Percentiles rank a stretch among this genome's conserved stretches.
phyloP scores from a whole-genome alignment of 2,888 invertebrate species.

The Tenthredo scrophulariae region DNA sequence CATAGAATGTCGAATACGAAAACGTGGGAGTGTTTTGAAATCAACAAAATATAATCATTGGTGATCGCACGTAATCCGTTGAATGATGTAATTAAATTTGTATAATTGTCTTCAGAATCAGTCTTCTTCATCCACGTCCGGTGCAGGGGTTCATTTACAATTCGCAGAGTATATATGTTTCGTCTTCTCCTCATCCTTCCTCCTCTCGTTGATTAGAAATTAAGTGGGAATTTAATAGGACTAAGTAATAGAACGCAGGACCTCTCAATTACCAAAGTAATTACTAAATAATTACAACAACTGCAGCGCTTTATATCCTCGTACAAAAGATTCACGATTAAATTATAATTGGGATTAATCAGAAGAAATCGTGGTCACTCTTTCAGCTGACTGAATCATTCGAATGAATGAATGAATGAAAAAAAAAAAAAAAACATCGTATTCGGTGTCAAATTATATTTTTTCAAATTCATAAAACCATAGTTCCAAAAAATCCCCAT shows the following conservation, averaged over 20 bases:
- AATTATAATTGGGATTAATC: neutral
- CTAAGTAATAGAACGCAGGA: conserved; percentile 34
- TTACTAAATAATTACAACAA: neutral
- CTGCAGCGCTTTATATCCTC: neutral
- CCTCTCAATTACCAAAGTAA: conserved; percentile 19
- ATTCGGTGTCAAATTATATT: too few species aligned
- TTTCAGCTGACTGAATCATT: too few species aligned
- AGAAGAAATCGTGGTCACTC: neutral
- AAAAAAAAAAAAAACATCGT: too few species aligned
- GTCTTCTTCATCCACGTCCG: neutral
- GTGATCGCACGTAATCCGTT: neutral
- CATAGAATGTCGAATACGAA: neutral
- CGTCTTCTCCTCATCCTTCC: neutral
- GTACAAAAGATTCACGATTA: neutral
- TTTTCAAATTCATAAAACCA: too few species aligned
- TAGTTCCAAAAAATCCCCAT: too few species aligned
- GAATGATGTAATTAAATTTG: neutral
- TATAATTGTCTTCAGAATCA: neutral
- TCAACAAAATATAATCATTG: neutral
- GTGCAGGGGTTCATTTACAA: conserved; percentile 9
- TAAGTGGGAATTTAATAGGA: conserved; percentile 27
- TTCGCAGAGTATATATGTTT: conserved; percentile 3
- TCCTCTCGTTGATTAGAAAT: conserved; percentile 1
- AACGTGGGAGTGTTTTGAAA: neutral
- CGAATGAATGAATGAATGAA: neutral